Base-by-base conservation (phyloP, 2,113 vertebrate genomes). In the Chamaea fasciata region DNA sequence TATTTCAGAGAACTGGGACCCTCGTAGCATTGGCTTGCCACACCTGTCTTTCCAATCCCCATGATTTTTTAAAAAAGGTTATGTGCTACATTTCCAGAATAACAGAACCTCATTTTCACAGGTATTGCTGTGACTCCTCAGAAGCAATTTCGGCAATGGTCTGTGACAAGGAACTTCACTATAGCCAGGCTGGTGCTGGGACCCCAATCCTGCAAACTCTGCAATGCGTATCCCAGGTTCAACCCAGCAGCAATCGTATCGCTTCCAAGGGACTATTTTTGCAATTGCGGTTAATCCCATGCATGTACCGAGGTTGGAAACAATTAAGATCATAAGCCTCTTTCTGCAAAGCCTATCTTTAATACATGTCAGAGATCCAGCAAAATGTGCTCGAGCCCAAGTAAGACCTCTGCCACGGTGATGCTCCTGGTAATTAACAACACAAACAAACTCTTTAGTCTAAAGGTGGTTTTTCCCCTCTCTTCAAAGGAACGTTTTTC, bases 161-260 rank as follows among this genome's bases (percentile, higher is more conserved):
- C 24, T 64, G 20, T 68, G 39, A 41, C 50, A 76, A 69, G 12
- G 18, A 26, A 73, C 35, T 62, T 86, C 15, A 15, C 33, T 75
- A 15, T 4, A 42, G 15, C 30, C 41, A 44, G 26, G 5, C n/a
- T 85, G 53, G 20, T 44, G 62, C 44, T 62, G 37, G 30, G 23
- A 30, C 27, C n/a, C 30, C 53, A 73, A 6, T 69, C 46, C 81
- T 92, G 77, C 77, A 47, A 92, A 91, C 69, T 49, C 44, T 44
- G 50, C 12, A 63, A 11, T 0, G 0, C 0, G 0, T 22, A 18
- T 21, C 71, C 75, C 33, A 33, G 19, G 75, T 78, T 37, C 46
- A 71, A n/a, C 18, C 47, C 73, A 86, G 44, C 18, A 81, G 73
- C 76, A 89, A 84, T 64, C 6, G 1, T 47, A 52, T 17, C 50